phyloP scores from a whole-genome alignment of 2,113 vertebrate species.

The Calidris pygmaea region DNA sequence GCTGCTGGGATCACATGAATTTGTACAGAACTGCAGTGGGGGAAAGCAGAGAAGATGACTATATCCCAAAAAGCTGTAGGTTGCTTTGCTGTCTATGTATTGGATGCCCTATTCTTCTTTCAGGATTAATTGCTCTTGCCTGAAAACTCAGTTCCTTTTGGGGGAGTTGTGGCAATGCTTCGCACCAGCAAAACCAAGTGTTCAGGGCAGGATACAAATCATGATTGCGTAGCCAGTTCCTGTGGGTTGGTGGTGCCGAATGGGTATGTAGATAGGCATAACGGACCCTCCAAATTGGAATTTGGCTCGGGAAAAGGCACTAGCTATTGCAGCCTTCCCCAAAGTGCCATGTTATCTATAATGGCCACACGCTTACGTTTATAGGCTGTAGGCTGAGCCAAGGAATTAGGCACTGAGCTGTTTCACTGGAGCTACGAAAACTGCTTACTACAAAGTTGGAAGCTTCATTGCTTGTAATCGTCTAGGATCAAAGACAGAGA shows the following conservation, averaged over 20 bases:
- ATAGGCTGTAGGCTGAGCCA: not conserved
- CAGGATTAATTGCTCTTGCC: not conserved
- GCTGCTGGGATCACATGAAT: not conserved
- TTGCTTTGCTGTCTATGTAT: not conserved
- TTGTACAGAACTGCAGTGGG: not conserved
- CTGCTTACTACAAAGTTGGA: not conserved
- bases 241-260: not conserved
- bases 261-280: not conserved
- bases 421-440: not conserved
- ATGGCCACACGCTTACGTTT: not conserved
- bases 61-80: not conserved
- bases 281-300: not conserved
- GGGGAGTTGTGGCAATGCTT: not conserved
- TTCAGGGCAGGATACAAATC: not conserved
- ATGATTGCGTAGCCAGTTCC: not conserved
- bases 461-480: not conserved
- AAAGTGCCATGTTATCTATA: constrained; percentile 30
- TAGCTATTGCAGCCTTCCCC: constrained; percentile 4
- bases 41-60: not conserved
- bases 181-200: not conserved
- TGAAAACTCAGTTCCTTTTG: not conserved
- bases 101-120: not conserved
- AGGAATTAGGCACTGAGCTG: not conserved
- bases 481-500: not conserved
- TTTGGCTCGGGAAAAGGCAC: not conserved